Base-by-base conservation (phyloP, 2,888 invertebrate genomes). In the Enchytraeus crypticus region DNA sequence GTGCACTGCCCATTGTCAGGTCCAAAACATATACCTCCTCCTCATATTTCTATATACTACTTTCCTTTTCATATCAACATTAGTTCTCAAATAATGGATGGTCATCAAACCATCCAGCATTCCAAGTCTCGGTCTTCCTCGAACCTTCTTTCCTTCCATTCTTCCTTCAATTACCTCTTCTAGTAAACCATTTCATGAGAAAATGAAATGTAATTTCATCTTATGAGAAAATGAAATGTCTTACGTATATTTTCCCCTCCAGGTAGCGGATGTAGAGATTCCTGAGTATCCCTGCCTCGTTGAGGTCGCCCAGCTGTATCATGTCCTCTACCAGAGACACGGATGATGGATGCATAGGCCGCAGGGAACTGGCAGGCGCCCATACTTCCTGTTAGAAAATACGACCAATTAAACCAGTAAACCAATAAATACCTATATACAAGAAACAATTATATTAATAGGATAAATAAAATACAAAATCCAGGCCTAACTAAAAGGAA, bases 291-390 rank as follows among this genome's bases (percentile, higher is more conserved):
- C 97, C 98, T 59, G 97, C 96, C 82, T 99, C 98, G 81, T 98
- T 96, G 66, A 99, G 86, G 83, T 99, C 98, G 47, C 97, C 98
- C 64, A 99, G 84, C 59, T 92, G 90, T 81, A 98, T 98, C 98
- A 99, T 98, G 82, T 99, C 98, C 49, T 97, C 97, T 77, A 97
- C 95, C 69, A 96, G 96, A 77, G 93, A 91, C 74, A 95, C 90
- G 63, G 93, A 95, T 69, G 95, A 92, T 14, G 71, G 70, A 62
- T 78, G 77, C 78, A 78, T 78, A 62, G 74, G 73, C 38, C 70
- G 68, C 32, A 77, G 62, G 57, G 51, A 92, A 90, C 65, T 92
- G n/a, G n/a, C n/a, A n/a, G n/a, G 89, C 74, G 98, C 87, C 95
- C 95, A 96, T 84, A 91, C 88, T 81, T 97, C 97, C 84, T 91